Conservation (phyloP, 2,797 vertebrate genomes). For the Protosalanx chinensis region DNA sequence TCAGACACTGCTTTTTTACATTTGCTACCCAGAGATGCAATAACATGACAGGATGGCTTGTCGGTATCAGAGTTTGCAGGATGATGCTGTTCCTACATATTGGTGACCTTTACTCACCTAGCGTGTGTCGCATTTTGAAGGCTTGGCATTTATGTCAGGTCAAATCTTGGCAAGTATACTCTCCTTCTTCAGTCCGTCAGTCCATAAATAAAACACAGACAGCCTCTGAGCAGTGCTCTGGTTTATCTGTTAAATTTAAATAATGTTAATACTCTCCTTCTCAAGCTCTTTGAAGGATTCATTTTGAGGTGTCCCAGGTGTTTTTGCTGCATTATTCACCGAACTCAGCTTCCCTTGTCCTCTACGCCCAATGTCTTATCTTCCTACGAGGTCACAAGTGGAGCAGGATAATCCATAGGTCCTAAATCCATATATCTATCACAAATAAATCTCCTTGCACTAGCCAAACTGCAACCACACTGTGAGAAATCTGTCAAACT, state of each 20-base stretch:
- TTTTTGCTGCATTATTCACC: neutral
- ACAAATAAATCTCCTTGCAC: neutral
- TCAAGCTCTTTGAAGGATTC: neutral
- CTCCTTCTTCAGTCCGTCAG: conserved; percentile 11
- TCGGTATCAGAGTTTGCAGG: neutral
- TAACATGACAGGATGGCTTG: conserved; percentile 4
- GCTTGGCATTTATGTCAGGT: conserved; percentile 39
- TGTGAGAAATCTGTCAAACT: neutral
- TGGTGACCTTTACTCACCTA: conserved; percentile 38
- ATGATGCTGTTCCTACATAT: neutral
- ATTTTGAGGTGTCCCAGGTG: neutral
- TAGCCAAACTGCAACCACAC: neutral
- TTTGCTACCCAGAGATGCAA: conserved; percentile 29
- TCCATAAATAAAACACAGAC: conserved; percentile 20
- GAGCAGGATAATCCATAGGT: conserved; percentile 3
- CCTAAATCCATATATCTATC: conserved; percentile 5
- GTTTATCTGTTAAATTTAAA: conserved; percentile 17
- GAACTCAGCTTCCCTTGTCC: neutral
- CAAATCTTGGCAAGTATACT: conserved; percentile 7
- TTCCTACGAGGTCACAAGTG: neutral
- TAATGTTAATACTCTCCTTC: conserved; percentile 26
- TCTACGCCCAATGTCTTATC: neutral
- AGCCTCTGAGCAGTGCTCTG: conserved; percentile 4
- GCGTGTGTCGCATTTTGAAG: neutral
- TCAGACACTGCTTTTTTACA: neutral